phyloP scores from a whole-genome alignment of 2,888 invertebrate species.

The Ormyrus labotus region DNA sequence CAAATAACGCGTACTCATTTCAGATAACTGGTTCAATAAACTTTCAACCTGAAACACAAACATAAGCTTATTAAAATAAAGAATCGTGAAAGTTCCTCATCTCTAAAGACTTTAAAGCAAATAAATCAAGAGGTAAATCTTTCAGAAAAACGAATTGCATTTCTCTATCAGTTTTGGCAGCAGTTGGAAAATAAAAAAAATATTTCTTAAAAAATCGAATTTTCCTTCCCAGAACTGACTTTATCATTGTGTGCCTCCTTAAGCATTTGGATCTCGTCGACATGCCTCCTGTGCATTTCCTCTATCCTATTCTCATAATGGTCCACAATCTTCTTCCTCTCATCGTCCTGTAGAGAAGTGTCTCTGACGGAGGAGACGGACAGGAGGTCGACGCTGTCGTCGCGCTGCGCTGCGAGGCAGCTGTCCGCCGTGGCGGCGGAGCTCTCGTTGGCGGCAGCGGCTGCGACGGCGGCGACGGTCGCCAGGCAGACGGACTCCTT shows the following conservation, averaged over 20 bases:
- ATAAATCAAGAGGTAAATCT: no score
- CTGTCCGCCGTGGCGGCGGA: conserved; percentile 29
- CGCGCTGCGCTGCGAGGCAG: conserved; percentile 27
- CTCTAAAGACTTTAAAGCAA: no score
- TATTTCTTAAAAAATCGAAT: no score
- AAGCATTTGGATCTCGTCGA: conserved; percentile 84
- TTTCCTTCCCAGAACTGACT: conserved; percentile 59
- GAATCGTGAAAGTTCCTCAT: no score
- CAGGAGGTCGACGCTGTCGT: conserved; percentile 6
- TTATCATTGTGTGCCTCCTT: conserved; percentile 88
- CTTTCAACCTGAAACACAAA: conserved; percentile 79
- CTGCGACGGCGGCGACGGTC: conserved; percentile 58
- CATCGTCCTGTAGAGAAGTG: conserved; percentile 76
- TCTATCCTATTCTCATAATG: conserved; percentile 86
- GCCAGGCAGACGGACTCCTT: conserved; percentile 82
- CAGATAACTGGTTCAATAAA: conserved; percentile 83
- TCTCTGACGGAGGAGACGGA: background rate
- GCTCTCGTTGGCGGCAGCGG: conserved; percentile 25
- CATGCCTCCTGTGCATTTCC: conserved; percentile 82
- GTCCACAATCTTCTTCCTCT: conserved; percentile 82
- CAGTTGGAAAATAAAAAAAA: no score
- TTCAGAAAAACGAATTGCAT: no score
- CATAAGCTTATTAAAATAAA: no score
- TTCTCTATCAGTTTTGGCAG: no score
- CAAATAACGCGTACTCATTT: conserved; percentile 87